A percentile compares a stretch with the other conserved stretches of the same genome.
Conservation (phyloP, 2,888 invertebrate genomes). For the Bruchidius siliquastri region DNA sequence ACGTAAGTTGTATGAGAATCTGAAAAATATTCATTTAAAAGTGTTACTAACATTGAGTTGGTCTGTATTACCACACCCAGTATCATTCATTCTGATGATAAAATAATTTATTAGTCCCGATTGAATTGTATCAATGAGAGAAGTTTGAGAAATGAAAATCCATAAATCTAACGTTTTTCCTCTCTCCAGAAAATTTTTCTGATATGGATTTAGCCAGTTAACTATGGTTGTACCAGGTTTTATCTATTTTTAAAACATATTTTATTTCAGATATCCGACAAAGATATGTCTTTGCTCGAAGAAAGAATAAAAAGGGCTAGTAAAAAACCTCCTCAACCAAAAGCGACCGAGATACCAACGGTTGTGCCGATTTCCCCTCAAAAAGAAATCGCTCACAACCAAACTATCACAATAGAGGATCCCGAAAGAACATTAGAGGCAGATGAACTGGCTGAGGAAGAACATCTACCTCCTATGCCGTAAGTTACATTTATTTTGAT, state of each 20-base stretch:
- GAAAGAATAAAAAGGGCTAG: constrained; percentile 92
- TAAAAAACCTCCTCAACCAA: constrained; percentile 53
- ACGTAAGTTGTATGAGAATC: constrained; percentile 51
- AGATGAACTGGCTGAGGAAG: constrained; percentile 41
- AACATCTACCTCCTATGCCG: constrained; percentile 30
- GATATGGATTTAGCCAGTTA: too few species aligned
- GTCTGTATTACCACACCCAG: too few species aligned
- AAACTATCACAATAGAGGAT: not conserved
- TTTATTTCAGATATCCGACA: constrained; percentile 72
- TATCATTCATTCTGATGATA: too few species aligned
- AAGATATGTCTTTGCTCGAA: constrained; percentile 89
- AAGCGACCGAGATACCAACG: constrained; percentile 18
- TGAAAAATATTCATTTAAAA: too few species aligned
- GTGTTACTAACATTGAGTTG: too few species aligned
- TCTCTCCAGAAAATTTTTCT: too few species aligned
- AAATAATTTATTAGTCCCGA: too few species aligned
- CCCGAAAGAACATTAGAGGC: constrained; percentile 33
- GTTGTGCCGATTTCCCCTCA: constrained; percentile 19
- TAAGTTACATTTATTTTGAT: constrained; percentile 16
- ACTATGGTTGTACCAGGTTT: too few species aligned
- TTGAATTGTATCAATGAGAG: too few species aligned
- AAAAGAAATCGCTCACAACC: constrained; percentile 19
- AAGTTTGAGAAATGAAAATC: too few species aligned
- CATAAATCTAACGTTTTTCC: too few species aligned
- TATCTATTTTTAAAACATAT: too few species aligned